Conservation (phyloP, 2,797 vertebrate species). For the Microtus obscurus region DNA sequence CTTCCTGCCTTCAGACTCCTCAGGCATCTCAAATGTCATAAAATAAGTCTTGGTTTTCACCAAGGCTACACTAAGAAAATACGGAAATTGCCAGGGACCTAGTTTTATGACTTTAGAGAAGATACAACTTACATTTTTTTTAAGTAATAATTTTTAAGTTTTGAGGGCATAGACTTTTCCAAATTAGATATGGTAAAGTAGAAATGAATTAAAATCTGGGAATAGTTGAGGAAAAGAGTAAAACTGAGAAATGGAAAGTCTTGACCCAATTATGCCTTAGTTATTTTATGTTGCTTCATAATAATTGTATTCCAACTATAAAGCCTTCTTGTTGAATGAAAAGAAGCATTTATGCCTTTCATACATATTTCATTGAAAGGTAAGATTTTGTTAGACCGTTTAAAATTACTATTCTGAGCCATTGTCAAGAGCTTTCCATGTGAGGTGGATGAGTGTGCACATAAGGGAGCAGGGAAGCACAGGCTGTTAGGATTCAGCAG, state of each 20-base stretch:
- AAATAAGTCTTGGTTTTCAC: constrained; percentile 11
- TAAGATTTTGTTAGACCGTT: constrained; percentile 53
- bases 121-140: background rate
- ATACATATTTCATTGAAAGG: constrained; percentile 7
- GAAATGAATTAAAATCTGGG: constrained; percentile 56
- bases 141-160: constrained; percentile 3
- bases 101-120: background rate
- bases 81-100: background rate
- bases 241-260: constrained; percentile 52
- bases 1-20: background rate
- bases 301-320: background rate
- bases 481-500: background rate
- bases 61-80: background rate
- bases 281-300: constrained; percentile 35
- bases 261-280: constrained; percentile 43
- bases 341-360: constrained; percentile 54
- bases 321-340: constrained; percentile 32
- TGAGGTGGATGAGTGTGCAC: background rate
- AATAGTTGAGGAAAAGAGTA: background rate
- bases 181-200: background rate
- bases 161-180: background rate
- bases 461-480: background rate
- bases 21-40: constrained; percentile 1
- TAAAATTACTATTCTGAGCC: constrained; percentile 46
- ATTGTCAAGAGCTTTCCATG: constrained; percentile 16